Evolutionary conservation across 1,140 invertebrate genomes (phyloP), one percentile per base, ranked within the genome.

Genomic region (Drosophila tsacasi): DNA sequence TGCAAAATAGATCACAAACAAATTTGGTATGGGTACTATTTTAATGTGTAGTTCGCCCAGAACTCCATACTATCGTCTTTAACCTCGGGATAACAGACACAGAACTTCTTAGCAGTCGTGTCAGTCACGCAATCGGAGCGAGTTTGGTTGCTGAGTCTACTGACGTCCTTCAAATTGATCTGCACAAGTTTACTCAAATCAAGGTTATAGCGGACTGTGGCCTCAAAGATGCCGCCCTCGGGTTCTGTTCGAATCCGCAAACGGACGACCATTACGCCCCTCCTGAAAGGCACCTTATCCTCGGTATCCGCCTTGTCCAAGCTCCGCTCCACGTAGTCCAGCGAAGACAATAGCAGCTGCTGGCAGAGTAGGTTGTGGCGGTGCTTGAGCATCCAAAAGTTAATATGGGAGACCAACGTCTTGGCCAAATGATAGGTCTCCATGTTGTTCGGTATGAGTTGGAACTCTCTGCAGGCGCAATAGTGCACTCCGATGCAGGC

Each of bases 401-500:
- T 93, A 2, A 94, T 93, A 59, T 91, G 93, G 35, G 81, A 83
- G 1, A 95, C 68, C 0, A 94, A 83, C 55, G 87, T 82, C 5
- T 94, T 93, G 8, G 93, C 94, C 7, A 93, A 69, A 3, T 74
- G 30, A 8, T 94, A 94, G 23, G 94, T 83, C 13, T 85, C 58
- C 0, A 32, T n/a, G 39, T 93, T 83, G 5, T 92, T 82, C 0
- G 89, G 46, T 15, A 93, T 60, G 0, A 92, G 63, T 9, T 92
- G 80, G 57, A 94, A 95, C 1, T 93, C 89, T 3, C 94, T 94
- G 74, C 97, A 98, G 17, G 95, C 95, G 83, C 97, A 98, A 95
- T 96, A 98, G 81, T 97, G 96, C 27, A 95, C 94, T 0, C 94
- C 92, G 5, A 98, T 95, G 0, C 94, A 95, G 4, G 95, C 96